Evolutionary conservation across 1,140 invertebrate genomes (phyloP).

Genomic region (Papilio aristodemus): DNA sequence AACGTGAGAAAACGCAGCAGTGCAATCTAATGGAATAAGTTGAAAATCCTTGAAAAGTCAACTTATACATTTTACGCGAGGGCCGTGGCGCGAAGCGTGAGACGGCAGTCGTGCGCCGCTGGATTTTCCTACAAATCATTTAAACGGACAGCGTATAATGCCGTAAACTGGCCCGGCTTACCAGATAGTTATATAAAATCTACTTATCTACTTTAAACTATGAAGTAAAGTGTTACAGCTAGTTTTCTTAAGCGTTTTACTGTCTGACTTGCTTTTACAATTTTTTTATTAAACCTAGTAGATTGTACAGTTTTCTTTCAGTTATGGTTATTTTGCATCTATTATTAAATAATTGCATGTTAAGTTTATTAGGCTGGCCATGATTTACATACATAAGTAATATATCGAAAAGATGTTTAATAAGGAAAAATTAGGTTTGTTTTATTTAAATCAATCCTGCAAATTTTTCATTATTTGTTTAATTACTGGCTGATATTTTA

Average conservation of each 20-base stretch:
- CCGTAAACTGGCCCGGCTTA: slow-evolving; percentile 26
- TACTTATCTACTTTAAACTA: slow-evolving; percentile 15
- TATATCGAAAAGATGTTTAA: too few species aligned
- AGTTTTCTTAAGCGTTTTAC: not conserved
- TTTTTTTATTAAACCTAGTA: not conserved
- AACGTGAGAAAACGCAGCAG: slow-evolving; percentile 37
- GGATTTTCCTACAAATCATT: slow-evolving; percentile 43
- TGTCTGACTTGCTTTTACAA: not conserved
- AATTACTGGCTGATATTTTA: too few species aligned
- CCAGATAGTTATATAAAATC: slow-evolving; percentile 11
- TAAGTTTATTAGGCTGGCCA: too few species aligned
- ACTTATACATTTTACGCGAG: slow-evolving; percentile 33
- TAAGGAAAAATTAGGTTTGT: too few species aligned
- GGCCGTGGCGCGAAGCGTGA: slow-evolving; percentile 26
- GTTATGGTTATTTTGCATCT: too few species aligned
- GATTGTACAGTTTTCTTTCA: too few species aligned
- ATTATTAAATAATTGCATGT: too few species aligned
- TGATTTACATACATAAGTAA: too few species aligned
- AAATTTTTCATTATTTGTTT: too few species aligned
- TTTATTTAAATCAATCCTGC: too few species aligned
- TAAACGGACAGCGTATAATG: slow-evolving; percentile 34
- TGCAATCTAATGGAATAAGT: slow-evolving; percentile 20
- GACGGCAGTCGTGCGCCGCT: slow-evolving; percentile 31
- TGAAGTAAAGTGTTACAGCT: not conserved
- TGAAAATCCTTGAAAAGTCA: slow-evolving; percentile 40